Evolutionary conservation across 1,140 invertebrate genomes (phyloP), one percentile per base, ranked within the genome.

Genomic region (Drosophila equinoxialis): DNA sequence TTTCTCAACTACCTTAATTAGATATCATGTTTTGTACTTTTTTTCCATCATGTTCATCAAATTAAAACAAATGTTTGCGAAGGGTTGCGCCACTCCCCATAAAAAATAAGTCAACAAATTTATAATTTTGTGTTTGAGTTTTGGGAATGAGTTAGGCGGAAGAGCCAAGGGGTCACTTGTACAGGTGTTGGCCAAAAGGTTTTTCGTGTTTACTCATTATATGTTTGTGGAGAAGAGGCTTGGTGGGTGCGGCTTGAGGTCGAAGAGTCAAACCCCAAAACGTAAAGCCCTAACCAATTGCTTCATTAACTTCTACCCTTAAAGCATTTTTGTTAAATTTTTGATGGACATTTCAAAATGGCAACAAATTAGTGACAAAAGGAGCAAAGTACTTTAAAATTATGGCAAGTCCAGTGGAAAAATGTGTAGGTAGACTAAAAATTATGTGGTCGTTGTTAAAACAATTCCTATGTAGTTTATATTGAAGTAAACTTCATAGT

Each of bases 1-100:
- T 77, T 77, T 77, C 61, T 73, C 51, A 62, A 59, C 30, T 51
- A 39, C 57, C 57, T 59, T 59, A 59, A 59, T 59, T 59, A 59
- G 57, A 37, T 59, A 8, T 59, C 33, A 33, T 59, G 57, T 59
- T 59, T 37, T 39, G 35, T 20, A 39, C 37, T 37, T 59, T 59
- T 59, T 14, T 17, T 4, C 3, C 30, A 6, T 37, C 35, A 6
- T 35, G 57, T 33, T 59, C 57, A 37, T 37, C 13, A 58, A 58
- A 58, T 58, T 58, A 58, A 58, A 58, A 58, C 33, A 58, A 58
- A 59, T 59, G 57, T 59, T 59, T 59, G 33, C 35, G 10, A 59
- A 59, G 37, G 57, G 57, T 59, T 59, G 57, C 33, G 17, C 33
- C 55, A 35, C 55, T 33, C 33, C 45, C 17, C 45, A 0, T 1